Percentiles rank a stretch among this genome's conserved stretches.
phyloP scores from a whole-genome alignment of 2,888 invertebrate species.

The Lepidocyrtinus sp. region DNA sequence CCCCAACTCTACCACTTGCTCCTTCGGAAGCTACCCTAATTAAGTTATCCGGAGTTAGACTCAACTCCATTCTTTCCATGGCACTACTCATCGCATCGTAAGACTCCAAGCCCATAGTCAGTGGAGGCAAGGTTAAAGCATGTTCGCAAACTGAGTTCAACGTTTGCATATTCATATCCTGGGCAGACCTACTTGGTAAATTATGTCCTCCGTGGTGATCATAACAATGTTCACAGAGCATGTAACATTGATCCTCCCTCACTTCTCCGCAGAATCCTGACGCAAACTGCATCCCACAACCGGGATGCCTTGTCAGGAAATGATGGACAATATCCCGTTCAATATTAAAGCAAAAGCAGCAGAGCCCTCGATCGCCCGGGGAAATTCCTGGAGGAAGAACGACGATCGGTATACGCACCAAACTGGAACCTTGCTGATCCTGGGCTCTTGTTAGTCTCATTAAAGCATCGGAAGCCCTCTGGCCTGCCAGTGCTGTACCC shows the following conservation, averaged over 20 bases:
- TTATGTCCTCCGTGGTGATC: slow-evolving; percentile 72
- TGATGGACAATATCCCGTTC: slow-evolving; percentile 70
- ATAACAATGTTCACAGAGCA: slow-evolving; percentile 75
- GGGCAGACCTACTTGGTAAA: slow-evolving; percentile 39
- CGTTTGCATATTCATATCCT: slow-evolving; percentile 26
- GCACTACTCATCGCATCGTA: slow-evolving; percentile 17
- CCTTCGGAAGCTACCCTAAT: slow-evolving; percentile 24
- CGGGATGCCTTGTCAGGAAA: slow-evolving; percentile 75
- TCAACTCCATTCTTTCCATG: slow-evolving; percentile 18
- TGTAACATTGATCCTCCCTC: slow-evolving; percentile 71
- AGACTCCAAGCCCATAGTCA: slow-evolving; percentile 60
- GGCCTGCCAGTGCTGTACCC: slow-evolving; percentile 19
- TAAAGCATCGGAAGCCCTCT: slow-evolving; percentile 35
- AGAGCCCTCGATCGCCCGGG: slow-evolving; percentile 68
- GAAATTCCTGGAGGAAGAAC: slow-evolving; percentile 63
- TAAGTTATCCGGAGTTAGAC: slow-evolving; percentile 40
- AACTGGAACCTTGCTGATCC: slow-evolving; percentile 25
- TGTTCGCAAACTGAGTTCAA: slow-evolving; percentile 55
- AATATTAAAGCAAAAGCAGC: slow-evolving; percentile 68
- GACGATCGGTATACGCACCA: slow-evolving; percentile 64
- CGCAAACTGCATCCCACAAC: slow-evolving; percentile 75
- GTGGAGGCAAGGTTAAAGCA: slow-evolving; percentile 64
- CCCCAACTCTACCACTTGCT: slow-evolving; percentile 2
- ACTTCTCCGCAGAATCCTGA: slow-evolving; percentile 75
- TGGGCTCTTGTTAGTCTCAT: slow-evolving; percentile 58